These are phyloP conservation scores for Helicoverpa armigera DNA, from an alignment of 1,140 invertebrate species.

Conservation along the genomic window DNA sequence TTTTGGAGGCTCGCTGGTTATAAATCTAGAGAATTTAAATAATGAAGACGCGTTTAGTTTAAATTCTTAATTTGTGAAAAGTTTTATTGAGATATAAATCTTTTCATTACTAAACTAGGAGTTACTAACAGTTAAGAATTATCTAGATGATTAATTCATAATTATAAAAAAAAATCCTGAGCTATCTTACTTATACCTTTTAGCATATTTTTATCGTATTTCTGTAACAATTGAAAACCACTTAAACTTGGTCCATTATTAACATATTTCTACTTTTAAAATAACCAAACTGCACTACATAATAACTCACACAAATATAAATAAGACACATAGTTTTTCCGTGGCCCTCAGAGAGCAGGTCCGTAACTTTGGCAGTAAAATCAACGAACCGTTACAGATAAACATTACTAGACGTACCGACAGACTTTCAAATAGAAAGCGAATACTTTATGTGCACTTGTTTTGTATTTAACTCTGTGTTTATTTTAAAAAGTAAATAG, in stretches of 20 bases:
- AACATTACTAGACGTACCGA: constrained; percentile 74
- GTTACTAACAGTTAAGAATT: too few relatives aligned
- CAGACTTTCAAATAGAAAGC: constrained; percentile 42
- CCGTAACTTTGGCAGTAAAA: constrained; percentile 76
- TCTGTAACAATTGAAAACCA: too few relatives aligned
- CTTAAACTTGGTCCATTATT: too few relatives aligned
- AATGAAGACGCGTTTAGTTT: neutral
- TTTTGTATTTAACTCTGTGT: constrained; percentile 39
- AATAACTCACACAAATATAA: constrained; percentile 29
- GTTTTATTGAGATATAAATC: too few relatives aligned
- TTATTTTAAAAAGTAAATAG: constrained; percentile 1
- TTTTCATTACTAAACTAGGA: too few relatives aligned
- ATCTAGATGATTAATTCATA: too few relatives aligned
- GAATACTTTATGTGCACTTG: constrained; percentile 30
- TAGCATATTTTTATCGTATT: too few relatives aligned
- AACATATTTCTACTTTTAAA: neutral
- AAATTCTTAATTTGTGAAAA: too few relatives aligned
- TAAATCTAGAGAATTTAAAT: neutral
- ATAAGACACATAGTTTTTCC: constrained; percentile 58
- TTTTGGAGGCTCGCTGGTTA: neutral
- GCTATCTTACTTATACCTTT: too few relatives aligned
- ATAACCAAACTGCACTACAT: constrained; percentile 17
- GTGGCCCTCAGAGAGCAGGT: constrained; percentile 65
- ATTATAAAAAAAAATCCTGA: too few relatives aligned
- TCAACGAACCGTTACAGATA: constrained; percentile 78